Evolutionary conservation across 35 echinoderm and acorn worm species (phyloP), one percentile per base, ranked within the genome.

Genomic region (Amphiura filiformis): DNA sequence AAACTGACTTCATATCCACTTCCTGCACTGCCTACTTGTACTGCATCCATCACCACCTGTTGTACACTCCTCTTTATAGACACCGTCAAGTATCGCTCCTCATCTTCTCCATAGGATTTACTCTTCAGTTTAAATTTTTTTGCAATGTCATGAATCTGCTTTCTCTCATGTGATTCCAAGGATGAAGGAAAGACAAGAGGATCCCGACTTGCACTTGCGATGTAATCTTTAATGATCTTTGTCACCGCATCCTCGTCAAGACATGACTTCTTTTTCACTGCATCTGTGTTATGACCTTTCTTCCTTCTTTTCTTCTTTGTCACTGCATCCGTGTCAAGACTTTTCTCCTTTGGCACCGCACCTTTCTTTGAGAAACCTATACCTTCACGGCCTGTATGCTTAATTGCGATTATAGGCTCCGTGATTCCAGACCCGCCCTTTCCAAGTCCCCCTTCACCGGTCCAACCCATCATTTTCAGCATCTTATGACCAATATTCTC

Each of bases 401-500:
- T 70, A 20, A 39, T 91, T n/a, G 70, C 70, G 34, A 85, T 77
- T 23, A 91, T 83, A 41, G 89, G 89, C 23, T 57, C 39, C 39
- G 82, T 56, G 34, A 85, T 91, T 1, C 89, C 89, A 28, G 39
- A 35, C 30, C 75, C 75, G 12, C 39, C 64, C 35, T 85, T 91
- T 0, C 65, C 89, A 14, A 91, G 47, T 34, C 81, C 89, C 1
- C 89, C 89, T 35, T 87, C 36, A 5, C 89, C 89, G 20, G 7
- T 91, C 89, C 89, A 91, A 26, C 89, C 89, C 89, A 85, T 85
- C 70, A 85, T 84, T 65, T 86, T 85, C 65, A 91, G 49, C 39
- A 91, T 23, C 82, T 91, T 91, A 76, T 91, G 89, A 1, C 89
- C 81, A 17, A 85, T 56, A 22, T 85, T 85, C 26, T 61, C 41